Evolutionary conservation across 1,140 invertebrate genomes (phyloP), one percentile per base, ranked within the genome.

Genomic region (Battus philenor): DNA sequence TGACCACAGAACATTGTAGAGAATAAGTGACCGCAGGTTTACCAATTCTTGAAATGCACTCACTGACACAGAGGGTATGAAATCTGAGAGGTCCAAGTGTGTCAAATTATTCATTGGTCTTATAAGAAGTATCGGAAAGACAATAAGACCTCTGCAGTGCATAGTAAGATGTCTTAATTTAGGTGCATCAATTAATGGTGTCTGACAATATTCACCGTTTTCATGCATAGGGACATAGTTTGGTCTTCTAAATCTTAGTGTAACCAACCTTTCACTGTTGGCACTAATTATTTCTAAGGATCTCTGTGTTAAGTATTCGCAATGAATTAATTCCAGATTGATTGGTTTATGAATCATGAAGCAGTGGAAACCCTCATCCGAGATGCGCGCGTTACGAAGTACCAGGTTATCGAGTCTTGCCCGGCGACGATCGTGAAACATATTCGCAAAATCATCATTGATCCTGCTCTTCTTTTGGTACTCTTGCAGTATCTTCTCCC

Each of bases 71-170:
- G 90, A 70, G 44, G 89, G 85, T 48, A 85, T 82, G 64, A 92
- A 95, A 49, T 91, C 90, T 0, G 94, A 94, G 29, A 97, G 77
- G 74, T 97, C 95, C 26, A 97, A 80, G 67, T 94, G 89, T 12
- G 89, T 91, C 7, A 97, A 76, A 27, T 91, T 88, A 3, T 82
- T 64, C 18, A 94, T 55, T 11, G 90, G 86, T 38, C 86, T 84
- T 15, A 92, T 57, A 2, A 94, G 75, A 3, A 90, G 54, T 20
- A 88, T 51, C 32, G 88, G 87, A 47, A 89, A 88, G 43, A 88
- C 80, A 1, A 84, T 57, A 8, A 87, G 65, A n/a, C 77, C 64
- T 2, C 90, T 61, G 20, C 88, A 82, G 44, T 88, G 87, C 4
- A 95, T 72, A 2, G 89, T 87, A 12, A 95, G 82, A 36, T 88